Base-by-base conservation (phyloP, 2,888 invertebrate genomes). In the Rhabditoides inermis region DNA sequence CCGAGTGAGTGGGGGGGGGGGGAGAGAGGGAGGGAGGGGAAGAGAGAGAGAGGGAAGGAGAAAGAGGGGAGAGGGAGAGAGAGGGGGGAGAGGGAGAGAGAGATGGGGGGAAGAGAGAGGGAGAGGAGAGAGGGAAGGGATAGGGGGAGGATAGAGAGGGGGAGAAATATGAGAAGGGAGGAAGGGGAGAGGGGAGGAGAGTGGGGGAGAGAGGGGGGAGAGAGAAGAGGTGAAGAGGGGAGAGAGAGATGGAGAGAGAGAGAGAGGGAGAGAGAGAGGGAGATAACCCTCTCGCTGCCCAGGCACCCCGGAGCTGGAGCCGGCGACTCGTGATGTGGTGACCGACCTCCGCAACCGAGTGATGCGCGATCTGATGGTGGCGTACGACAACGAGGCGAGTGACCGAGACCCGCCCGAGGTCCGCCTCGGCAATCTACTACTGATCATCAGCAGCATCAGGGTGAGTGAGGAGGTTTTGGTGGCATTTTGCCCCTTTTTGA, bases 401-500 rank as follows among this genome's bases (percentile, higher is more conserved):
- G 40, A 48, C 2, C 28, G 44, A 18, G 67, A 63, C 26, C 56
- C 64, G 15, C 69, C 71, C 3, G 72, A 72, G 51, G 53, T 72
- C 15, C 56, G 72, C 27, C 51, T 72, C 52, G 68, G 65, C 3
- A 61, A 63, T 27, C 40, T 71, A 6, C 56, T 71, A 20, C 59
- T 68, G 53, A 51, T 72, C 20, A 49, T 67, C 10, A 51, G 65
- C 2, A 66, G 68, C 12, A 56, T 71, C 6, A 72, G 68, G 49
- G 67, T 68, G 48, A 45, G 36, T 32, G 5, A 6, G n/a, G n/a
- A n/a, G 22, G 22, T n/a, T 42, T 1, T 25, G 12, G 6, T 2
- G 22, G 18, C 25, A 6, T 30, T 42, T 10, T 3, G 7, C 22
- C 20, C 18, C 3, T 4, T 27, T 45, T n/a, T 5, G 18, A n/a